Base-by-base conservation (phyloP, 1,140 invertebrate species). In the Copidosoma floridanum region DNA sequence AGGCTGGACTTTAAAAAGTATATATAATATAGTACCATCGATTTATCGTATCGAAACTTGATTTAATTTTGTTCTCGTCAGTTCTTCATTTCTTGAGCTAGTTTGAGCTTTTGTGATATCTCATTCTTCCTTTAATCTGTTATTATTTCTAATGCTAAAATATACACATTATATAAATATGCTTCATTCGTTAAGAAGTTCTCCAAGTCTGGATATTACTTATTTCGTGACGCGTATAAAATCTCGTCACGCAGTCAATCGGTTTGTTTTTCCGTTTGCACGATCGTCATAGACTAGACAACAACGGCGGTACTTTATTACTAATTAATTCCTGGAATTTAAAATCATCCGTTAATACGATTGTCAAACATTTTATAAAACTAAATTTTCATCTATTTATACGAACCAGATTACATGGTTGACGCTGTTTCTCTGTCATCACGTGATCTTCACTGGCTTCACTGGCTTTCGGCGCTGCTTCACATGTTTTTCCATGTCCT, bases 391-490 rank as follows among this genome's bases (percentile, higher is more conserved):
- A n/a, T n/a, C n/a, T n/a, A n/a, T n/a, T n/a, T n/a, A n/a, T n/a
- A 37, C 53, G 44, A 24, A 57, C 58, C 51, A 60, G 4, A 8
- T 54, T 29, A 23, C 32, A 38, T 35, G 48, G 51, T 11, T 10
- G 24, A 40, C 11, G 12, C 4, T 26, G 2, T 56, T 4, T 32
- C 16, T 24, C 50, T 20, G 18, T 67, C 66, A 76, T 77, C 74
- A 76, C 74, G 74, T 73, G 41, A 69, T 71, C 50, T 76, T 79
- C 2, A 66, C 64, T 10, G 74, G 71, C 70, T 81, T 81, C 2
- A 66, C 64, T 10, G 74, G 71, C 70, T 81, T 81, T 57, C 77
- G 71, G 7, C 71, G 74, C 8, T 80, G 77, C 43, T 79, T 80
- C 18, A 58, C 62, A 60, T 72, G 64, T 10, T 62, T 64, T 41